Evolutionary conservation across 2,888 invertebrate genomes (phyloP), one percentile per base, ranked within the genome.

Genomic region (Drosophila greeni): DNA sequence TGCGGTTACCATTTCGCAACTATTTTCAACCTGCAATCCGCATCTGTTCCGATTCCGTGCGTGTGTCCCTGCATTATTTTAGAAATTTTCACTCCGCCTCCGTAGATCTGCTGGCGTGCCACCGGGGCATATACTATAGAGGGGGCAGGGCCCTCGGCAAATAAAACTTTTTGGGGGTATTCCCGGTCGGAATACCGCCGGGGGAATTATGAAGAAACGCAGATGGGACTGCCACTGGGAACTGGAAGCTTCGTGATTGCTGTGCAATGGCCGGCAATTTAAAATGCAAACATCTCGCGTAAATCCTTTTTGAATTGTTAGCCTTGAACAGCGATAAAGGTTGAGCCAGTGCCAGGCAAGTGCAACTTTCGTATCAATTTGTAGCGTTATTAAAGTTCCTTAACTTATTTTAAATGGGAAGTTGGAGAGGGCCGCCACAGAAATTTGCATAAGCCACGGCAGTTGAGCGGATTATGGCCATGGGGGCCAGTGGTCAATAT

Each of bases 391-490:
- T 74, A 51, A 70, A 59, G 66, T 61, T 37, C 39, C 26, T 37
- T 18, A 33, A 36, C 36, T 33, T 24, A n/a, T n/a, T 49, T 55
- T 14, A 11, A 18, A n/a, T 18, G 51, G 5, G 20, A 20, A 7
- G 8, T 5, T 5, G n/a, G 34, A 23, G 23, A 34, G 18, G 24
- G 11, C 14, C 29, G 5, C 14, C 14, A 16, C 9, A 23, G n/a
- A 18, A 39, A 72, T 75, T 74, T 73, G 47, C 75, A 68, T 66
- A 77, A 77, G 64, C 66, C 42, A 36, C 16, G 18, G 16, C 55
- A 58, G 53, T 40, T 49, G 20, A 48, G 11, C 36, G 42, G 55
- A 66, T 57, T 66, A 66, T 51, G 43, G 51, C 12, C 45, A 5
- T 14, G 8, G 26, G 24, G 12, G 12, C 24, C 9, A 23, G n/a